phyloP scores from a whole-genome alignment of 2,888 invertebrate species.

The Blastobasis adustella region DNA sequence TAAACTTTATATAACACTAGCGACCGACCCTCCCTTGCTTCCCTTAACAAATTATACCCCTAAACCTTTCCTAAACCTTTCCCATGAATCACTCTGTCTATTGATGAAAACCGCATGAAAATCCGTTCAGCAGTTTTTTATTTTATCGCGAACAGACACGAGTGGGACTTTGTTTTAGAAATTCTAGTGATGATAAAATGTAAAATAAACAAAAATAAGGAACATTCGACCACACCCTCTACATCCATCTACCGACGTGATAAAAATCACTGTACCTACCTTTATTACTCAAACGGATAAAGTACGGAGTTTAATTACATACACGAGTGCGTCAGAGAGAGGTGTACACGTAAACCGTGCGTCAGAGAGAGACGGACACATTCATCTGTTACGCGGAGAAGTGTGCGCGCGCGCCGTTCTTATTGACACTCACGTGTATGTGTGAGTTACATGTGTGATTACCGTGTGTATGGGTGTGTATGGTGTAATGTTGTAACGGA shows the following conservation, averaged over 20 bases:
- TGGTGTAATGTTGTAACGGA: constrained; percentile 41
- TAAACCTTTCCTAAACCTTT: too few relatives aligned
- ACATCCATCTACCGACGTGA: constrained; percentile 6
- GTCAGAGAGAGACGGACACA: constrained; percentile 24
- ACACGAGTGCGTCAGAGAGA: constrained; percentile 26
- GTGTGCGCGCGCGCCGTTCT: constrained; percentile 51
- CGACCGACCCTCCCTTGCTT: too few relatives aligned
- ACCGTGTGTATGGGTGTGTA: constrained; percentile 10
- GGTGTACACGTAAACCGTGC: constrained; percentile 2
- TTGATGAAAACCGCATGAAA: too few relatives aligned
- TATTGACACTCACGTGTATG: constrained; percentile 21
- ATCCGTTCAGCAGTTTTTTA: too few relatives aligned
- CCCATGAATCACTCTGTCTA: too few relatives aligned
- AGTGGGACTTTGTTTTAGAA: too few relatives aligned
- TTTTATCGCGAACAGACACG: too few relatives aligned
- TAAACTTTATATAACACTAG: too few relatives aligned
- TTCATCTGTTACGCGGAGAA: constrained; percentile 45
- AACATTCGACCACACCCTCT: too few relatives aligned
- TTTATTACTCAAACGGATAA: constrained; percentile 27
- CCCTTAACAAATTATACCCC: too few relatives aligned
- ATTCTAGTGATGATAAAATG: too few relatives aligned
- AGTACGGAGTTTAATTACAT: constrained; percentile 41
- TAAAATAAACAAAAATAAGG: too few relatives aligned
- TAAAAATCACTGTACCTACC: constrained; percentile 23
- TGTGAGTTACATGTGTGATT: neutral